Conservation (phyloP, 2,888 invertebrate genomes). For the Dorcus hopei region DNA sequence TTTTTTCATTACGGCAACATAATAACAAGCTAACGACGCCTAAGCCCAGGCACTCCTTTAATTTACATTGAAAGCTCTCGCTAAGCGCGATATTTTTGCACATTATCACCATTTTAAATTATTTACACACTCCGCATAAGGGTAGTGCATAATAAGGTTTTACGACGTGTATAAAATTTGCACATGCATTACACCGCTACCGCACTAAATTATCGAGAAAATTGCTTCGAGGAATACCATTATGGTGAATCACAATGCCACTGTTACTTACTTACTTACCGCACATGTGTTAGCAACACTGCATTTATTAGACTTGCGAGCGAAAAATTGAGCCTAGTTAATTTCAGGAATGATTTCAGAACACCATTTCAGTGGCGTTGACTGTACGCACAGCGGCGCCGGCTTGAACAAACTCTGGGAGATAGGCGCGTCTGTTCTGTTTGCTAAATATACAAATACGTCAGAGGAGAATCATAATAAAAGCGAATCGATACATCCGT, state of each 20-base stretch:
- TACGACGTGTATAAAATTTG: background rate
- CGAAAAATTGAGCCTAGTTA: too few species aligned
- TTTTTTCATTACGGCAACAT: too few species aligned
- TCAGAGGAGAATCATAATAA: background rate
- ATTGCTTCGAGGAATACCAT: too few species aligned
- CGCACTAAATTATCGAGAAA: too few species aligned
- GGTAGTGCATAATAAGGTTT: background rate
- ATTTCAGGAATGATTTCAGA: too few species aligned
- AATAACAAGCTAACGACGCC: too few species aligned
- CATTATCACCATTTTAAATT: background rate
- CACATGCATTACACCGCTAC: background rate
- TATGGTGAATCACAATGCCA: too few species aligned
- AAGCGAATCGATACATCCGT: too few species aligned
- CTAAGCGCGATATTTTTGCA: background rate
- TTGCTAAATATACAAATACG: background rate
- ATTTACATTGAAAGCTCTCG: background rate
- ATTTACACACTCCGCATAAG: background rate
- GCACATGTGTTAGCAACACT: too few species aligned
- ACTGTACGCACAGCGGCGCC: background rate
- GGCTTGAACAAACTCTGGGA: slow-evolving; percentile 1
- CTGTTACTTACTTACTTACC: too few species aligned
- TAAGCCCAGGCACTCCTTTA: background rate
- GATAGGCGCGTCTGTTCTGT: background rate
- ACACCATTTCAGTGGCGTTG: too few species aligned
- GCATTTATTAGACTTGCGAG: too few species aligned